These are phyloP conservation scores for Corythoichthys haematopterus DNA, from an alignment of 2,113 vertebrate species.

Conservation along the genomic window DNA sequence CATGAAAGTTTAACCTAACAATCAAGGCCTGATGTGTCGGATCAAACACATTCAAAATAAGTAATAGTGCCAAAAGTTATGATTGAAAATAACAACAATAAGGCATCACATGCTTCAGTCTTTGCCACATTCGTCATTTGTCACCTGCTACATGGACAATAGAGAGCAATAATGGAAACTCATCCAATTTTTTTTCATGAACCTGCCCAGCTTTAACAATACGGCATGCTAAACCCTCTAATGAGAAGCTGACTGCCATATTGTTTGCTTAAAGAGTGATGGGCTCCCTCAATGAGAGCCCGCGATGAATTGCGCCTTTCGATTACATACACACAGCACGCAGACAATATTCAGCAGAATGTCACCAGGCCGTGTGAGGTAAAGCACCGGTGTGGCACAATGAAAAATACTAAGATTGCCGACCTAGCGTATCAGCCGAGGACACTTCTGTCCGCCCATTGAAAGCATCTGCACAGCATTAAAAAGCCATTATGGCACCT, in stretches of 20 bases:
- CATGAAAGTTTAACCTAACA: neutral
- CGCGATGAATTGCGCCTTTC: neutral
- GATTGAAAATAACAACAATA: neutral
- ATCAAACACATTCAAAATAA: neutral
- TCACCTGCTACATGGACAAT: neutral
- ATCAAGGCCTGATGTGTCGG: neutral
- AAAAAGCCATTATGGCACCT: neutral
- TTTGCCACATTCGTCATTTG: neutral
- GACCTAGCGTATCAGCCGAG: neutral
- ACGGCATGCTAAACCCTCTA: neutral
- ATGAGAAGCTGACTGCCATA: neutral
- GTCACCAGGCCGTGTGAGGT: neutral
- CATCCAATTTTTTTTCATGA: neutral
- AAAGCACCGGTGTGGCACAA: neutral
- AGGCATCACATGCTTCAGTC: neutral
- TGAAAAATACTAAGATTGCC: neutral
- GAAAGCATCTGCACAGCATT: neutral
- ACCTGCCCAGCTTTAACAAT: neutral
- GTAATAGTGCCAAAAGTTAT: neutral
- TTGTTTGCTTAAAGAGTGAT: constrained; percentile 1
- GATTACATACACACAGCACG: neutral
- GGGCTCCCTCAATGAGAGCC: neutral
- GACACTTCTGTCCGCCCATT: neutral
- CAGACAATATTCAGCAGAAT: neutral
- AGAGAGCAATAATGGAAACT: neutral